A percentile compares a stretch with the other conserved stretches of the same genome.
phyloP scores from a whole-genome alignment of 1,140 invertebrate genomes.

The Pectinophora gossypiella region DNA sequence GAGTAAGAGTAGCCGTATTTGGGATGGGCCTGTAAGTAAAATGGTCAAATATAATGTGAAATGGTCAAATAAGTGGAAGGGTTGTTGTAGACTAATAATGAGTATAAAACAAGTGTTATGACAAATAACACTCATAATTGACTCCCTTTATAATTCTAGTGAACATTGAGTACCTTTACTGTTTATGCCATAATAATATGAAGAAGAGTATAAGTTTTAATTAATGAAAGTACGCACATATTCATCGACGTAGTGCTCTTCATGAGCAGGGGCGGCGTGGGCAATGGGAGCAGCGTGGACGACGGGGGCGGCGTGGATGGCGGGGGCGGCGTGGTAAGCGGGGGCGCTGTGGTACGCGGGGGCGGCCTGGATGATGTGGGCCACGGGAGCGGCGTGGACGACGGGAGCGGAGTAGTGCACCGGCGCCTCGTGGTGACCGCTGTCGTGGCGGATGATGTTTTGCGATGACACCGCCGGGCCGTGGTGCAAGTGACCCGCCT shows the following conservation, averaged over 20 bases:
- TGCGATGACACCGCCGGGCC: constrained; percentile 61
- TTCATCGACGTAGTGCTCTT: constrained; percentile 64
- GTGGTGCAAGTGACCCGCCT: constrained; percentile 64
- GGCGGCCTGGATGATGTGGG: constrained; percentile 23
- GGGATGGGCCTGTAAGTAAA: constrained; percentile 49
- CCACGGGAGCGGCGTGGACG: constrained; percentile 13
- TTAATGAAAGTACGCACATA: constrained; percentile 49
- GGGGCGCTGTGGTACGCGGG: constrained; percentile 17
- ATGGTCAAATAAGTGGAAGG: too few relatives aligned
- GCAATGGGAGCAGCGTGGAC: constrained; percentile 16
- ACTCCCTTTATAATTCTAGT: too few relatives aligned
- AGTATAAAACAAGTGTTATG: too few relatives aligned
- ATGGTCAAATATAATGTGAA: neutral
- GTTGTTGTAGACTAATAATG: too few relatives aligned
- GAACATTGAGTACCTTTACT: too few relatives aligned
- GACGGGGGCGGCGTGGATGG: constrained; percentile 25
- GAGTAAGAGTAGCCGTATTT: constrained; percentile 72
- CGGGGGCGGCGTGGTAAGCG: constrained; percentile 12
- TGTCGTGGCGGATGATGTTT: constrained; percentile 55
- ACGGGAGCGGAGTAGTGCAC: constrained; percentile 40
- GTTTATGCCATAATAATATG: too few relatives aligned
- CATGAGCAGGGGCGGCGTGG: constrained; percentile 28
- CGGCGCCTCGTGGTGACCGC: constrained; percentile 43
- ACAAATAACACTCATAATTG: too few relatives aligned
- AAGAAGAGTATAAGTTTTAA: too few relatives aligned